These are phyloP conservation scores for Zaprionus vittiger DNA, from an alignment of 1,140 invertebrate genomes.

Conservation along the genomic window DNA sequence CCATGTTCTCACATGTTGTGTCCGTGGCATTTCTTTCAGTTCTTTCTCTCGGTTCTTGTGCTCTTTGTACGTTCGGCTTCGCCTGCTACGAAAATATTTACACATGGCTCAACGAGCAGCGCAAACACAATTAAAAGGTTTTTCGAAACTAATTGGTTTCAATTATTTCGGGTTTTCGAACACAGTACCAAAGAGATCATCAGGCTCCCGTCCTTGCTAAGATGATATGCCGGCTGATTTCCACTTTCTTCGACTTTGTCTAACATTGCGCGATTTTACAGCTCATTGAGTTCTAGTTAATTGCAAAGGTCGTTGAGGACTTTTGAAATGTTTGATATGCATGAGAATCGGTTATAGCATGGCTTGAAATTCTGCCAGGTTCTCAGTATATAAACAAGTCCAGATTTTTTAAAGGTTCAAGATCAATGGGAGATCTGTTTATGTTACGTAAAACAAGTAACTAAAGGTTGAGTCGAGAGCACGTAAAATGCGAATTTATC, in stretches of 20 bases:
- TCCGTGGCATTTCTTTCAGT: slow-evolving; percentile 25
- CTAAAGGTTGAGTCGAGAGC: too few relatives aligned
- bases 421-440: too few relatives aligned
- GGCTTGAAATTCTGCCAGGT: too few relatives aligned
- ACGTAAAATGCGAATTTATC: too few relatives aligned
- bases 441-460: too few relatives aligned
- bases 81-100: slow-evolving; percentile 78
- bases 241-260: slow-evolving; percentile 5
- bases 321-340: slow-evolving; percentile 19
- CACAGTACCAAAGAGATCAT: slow-evolving; percentile 56
- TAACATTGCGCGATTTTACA: slow-evolving; percentile 68
- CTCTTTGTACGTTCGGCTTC: slow-evolving; percentile 46
- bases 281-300: slow-evolving; percentile 74
- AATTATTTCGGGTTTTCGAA: slow-evolving; percentile 72
- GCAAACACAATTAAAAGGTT: slow-evolving; percentile 76
- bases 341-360: slow-evolving; percentile 19
- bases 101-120: slow-evolving; percentile 55
- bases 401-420: too few relatives aligned
- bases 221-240: slow-evolving; percentile 48
- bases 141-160: slow-evolving; percentile 82
- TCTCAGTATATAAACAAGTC: too few relatives aligned
- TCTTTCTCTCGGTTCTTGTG: slow-evolving; percentile 9
- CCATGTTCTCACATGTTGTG: slow-evolving; percentile 70
- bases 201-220: slow-evolving; percentile 25
- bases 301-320: slow-evolving; percentile 55